phyloP scores from a whole-genome alignment of 1,140 invertebrate species.

The Calliopsis andreniformis region DNA sequence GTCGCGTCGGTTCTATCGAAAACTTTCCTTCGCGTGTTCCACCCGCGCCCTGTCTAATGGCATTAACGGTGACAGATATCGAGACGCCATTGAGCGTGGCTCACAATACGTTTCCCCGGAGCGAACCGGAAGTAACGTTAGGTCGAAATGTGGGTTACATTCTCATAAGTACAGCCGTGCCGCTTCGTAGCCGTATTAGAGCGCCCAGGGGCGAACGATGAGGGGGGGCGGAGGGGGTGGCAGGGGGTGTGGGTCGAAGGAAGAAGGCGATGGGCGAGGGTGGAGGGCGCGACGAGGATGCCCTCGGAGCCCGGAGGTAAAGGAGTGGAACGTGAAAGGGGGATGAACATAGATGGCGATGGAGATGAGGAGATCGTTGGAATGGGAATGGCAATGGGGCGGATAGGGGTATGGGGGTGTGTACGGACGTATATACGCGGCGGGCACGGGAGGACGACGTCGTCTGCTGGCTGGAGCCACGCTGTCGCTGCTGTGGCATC shows the following conservation, averaged over 20 bases:
- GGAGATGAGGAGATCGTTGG: constrained; percentile 56
- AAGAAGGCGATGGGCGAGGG: neutral
- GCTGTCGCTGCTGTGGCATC: constrained; percentile 74
- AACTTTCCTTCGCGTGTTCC: neutral
- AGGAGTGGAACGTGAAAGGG: constrained; percentile 36
- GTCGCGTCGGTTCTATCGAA: neutral
- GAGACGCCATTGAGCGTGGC: constrained; percentile 7
- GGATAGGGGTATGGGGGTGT: constrained; percentile 38
- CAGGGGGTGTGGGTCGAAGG: constrained; percentile 14
- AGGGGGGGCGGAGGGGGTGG: neutral
- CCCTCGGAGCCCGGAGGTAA: constrained; percentile 30
- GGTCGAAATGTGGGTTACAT: constrained; percentile 63
- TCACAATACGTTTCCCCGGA: constrained; percentile 52
- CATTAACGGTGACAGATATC: constrained; percentile 42
- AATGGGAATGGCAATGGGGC: constrained; percentile 63
- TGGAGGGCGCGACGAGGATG: constrained; percentile 24
- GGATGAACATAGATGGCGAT: constrained; percentile 44
- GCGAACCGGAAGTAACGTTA: constrained; percentile 58
- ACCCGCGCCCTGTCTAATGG: neutral
- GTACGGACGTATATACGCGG: constrained; percentile 37
- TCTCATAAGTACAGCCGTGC: constrained; percentile 61
- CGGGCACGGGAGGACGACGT: constrained; percentile 62
- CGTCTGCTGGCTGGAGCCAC: constrained; percentile 76
- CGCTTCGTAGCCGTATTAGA: constrained; percentile 58
- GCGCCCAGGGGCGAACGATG: constrained; percentile 52